Base-by-base conservation (phyloP, 1,140 invertebrate genomes). In the Phthorimaea operculella region DNA sequence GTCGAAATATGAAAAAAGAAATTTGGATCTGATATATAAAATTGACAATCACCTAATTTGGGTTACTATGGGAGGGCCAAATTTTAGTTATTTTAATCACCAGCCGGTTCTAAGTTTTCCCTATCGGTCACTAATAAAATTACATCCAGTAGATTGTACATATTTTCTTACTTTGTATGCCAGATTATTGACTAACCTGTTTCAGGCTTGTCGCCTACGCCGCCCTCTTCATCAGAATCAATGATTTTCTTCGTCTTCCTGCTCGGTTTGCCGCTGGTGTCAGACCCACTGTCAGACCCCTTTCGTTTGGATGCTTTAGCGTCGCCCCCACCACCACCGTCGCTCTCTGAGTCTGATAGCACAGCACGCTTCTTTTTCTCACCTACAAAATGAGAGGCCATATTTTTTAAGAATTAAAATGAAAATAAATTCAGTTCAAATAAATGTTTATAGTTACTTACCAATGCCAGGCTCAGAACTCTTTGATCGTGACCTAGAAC, bases 281-380 rank as follows among this genome's bases (percentile, higher is more conserved):
- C 83, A 0, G 75, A 83, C 0, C 75, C 82, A 33, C 79, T 83
- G 33, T 73, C 73, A 0, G 70, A 72, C 10, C 63, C 75, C 48
- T 80, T 78, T n/a, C 75, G 71, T 61, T 83, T 83, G 12, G 67
- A 58, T 4, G 54, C 58, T 54, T 74, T 75, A 1, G 45, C 44
- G 14, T 28, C 54, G 6, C 21, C 21, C 2, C 21, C 21, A 6
- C 21, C 21, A 28, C 57, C 73, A n/a, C 52, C 72, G 47, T 83
- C 72, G 54, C 88, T 88, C 21, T 89, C 87, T 0, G 87, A 88
- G 58, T 89, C 87, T 7, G 85, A 87, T 28, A 88, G 64, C 0
- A 88, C 76, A 11, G 76, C 79, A 39, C 61, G 76, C 67, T 82
- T 88, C 76, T 83, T 88, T 76, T 83, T 83, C 0, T 62, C 81